These are phyloP conservation scores for Semnornis frantzii DNA, from an alignment of 2,113 vertebrate species.

Conservation along the genomic window DNA sequence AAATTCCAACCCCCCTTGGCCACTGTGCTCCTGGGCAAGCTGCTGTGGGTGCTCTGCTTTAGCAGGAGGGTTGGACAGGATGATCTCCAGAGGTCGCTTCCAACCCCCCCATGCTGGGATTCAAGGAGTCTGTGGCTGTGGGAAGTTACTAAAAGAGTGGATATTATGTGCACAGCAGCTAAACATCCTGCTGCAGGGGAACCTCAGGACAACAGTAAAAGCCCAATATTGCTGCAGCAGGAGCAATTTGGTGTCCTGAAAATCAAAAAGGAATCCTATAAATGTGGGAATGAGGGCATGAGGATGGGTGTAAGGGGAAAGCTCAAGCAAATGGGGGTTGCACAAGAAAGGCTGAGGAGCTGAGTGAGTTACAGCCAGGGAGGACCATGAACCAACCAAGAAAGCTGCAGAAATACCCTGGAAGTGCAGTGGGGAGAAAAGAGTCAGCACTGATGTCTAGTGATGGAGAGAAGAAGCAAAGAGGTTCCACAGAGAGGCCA, in stretches of 20 bases:
- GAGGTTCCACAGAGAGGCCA: too few relatives aligned
- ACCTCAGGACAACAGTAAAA: slow-evolving; percentile 18
- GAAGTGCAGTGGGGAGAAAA: too few relatives aligned
- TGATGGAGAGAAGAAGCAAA: too few relatives aligned
- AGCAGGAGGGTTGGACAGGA: too few relatives aligned
- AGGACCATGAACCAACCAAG: not conserved
- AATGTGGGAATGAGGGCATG: not conserved
- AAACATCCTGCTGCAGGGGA: not conserved
- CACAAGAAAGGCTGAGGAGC: not conserved
- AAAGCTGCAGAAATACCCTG: not conserved
- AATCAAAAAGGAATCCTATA: slow-evolving; percentile 37
- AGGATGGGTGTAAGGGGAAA: slow-evolving; percentile 25
- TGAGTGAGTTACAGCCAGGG: not conserved
- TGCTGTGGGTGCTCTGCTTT: too few relatives aligned
- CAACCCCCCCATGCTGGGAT: too few relatives aligned
- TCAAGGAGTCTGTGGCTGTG: rapidly evolving
- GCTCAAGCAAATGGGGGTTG: not conserved
- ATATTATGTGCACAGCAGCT: not conserved
- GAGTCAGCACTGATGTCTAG: too few relatives aligned
- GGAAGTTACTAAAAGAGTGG: slow-evolving; percentile 2
- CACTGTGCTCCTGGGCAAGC: too few relatives aligned
- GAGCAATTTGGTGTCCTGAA: slow-evolving; percentile 37
- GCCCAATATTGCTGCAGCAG: slow-evolving; percentile 27
- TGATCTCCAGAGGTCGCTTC: too few relatives aligned
- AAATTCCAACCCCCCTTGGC: too few relatives aligned